Base-by-base conservation (phyloP, 2,797 vertebrate genomes). In the Helicolenus hilgendorfi region DNA sequence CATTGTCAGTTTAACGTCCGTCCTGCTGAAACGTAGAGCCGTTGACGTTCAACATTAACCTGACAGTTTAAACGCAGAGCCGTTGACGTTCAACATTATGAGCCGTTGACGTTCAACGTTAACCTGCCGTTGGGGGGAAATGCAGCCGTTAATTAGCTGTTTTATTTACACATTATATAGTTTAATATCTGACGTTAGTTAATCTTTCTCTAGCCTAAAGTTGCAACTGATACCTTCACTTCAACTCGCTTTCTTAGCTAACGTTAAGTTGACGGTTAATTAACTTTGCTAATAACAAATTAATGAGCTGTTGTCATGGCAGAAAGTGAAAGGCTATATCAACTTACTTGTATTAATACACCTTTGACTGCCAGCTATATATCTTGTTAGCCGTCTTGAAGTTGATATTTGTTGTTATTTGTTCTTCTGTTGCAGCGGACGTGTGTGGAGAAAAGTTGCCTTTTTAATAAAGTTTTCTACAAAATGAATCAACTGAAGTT, bases 251-350 rank as follows among this genome's bases (percentile, higher is more conserved):
- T 71, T 81, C 67, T 92, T 71, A 84, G 83, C 75, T 64, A 77
- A 87, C 73, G 63, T 69, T 71, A 91, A 87, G 69, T 91, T 83
- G 26, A 83, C 77, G 79, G 81, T 91, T 89, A 93, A 95, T 95
- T 94, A 95, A 92, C 84, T 85, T 5, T 4, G 85, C 90, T 93
- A 72, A 96, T 96, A n/a, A 88, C 22, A 85, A 60, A 92, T 96
- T 95, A 87, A 96, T 95, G 90, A 94, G 91, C 90, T 86, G 92
- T 95, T 93, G 94, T 92, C 94, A 96, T 93, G 93, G 88, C 63
- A 81, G 91, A 93, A 96, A 94, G 94, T 94, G 89, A 96, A 94
- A 92, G 72, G 60, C 63, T 88, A 92, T 96, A 92, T 96, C 93
- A 79, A 67, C 86, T 95, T 92, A 95, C 95, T 72, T 73, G 62